These are phyloP conservation scores for Mesorhabditis spiculigera DNA, from an alignment of 2,888 invertebrate genomes.

Conservation along the genomic window DNA sequence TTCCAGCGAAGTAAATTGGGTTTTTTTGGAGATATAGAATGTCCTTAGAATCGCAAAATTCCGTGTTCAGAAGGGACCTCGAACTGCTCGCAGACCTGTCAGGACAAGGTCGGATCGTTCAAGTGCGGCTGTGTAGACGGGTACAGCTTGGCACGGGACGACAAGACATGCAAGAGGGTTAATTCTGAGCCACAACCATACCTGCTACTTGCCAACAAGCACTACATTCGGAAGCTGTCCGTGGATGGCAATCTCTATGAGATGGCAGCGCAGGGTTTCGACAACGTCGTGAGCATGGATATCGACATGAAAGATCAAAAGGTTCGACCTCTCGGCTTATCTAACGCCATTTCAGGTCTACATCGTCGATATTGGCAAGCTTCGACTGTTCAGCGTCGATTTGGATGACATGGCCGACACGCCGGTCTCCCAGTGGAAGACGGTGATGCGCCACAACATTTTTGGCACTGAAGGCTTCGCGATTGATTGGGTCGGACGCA, in stretches of 20 bases:
- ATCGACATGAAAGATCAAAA: constrained; percentile 80
- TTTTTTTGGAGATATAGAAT: not conserved
- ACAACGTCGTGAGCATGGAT: constrained; percentile 93
- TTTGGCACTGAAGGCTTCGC: constrained; percentile 95
- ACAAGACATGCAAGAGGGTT: constrained; percentile 83
- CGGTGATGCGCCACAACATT: constrained; percentile 84
- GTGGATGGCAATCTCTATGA: constrained; percentile 80
- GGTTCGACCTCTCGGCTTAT: constrained; percentile 61
- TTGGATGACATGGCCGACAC: constrained; percentile 44
- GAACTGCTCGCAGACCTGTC: constrained; percentile 89
- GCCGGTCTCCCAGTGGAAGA: constrained; percentile 67
- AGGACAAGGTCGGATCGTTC: constrained; percentile 88
- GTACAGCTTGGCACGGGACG: constrained; percentile 81
- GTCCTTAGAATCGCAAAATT: not conserved
- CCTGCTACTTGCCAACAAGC: constrained; percentile 91
- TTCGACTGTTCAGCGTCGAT: constrained; percentile 50
- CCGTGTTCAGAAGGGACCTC: constrained; percentile 68
- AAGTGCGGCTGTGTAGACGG: constrained; percentile 93
- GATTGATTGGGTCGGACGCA: constrained; percentile 90
- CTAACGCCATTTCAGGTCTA: constrained; percentile 64
- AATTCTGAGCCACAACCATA: constrained; percentile 74
- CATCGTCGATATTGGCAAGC: constrained; percentile 79
- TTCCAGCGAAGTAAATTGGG: not conserved
- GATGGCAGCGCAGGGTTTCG: constrained; percentile 75
- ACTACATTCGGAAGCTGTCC: constrained; percentile 93